These are phyloP conservation scores for Pyxicephalus adspersus DNA, from an alignment of 2,113 vertebrate species.

Conservation along the genomic window DNA sequence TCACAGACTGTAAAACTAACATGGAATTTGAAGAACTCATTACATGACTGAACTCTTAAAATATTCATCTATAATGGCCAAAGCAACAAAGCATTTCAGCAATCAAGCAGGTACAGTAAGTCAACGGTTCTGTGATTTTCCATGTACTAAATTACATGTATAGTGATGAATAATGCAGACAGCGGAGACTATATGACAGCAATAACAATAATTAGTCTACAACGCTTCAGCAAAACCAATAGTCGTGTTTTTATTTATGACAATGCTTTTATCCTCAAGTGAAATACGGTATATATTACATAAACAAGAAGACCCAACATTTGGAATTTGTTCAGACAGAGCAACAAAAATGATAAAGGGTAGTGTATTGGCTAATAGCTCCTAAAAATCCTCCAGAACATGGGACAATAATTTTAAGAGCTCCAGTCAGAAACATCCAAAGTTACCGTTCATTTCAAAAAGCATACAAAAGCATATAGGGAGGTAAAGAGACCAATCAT, in stretches of 20 bases:
- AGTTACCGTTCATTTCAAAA: no score
- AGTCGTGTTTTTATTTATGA: background rate
- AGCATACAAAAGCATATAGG: no score
- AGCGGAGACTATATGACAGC: background rate
- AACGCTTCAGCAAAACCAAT: slow-evolving; percentile 12
- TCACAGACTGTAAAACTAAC: no score
- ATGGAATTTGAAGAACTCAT: background rate
- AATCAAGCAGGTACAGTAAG: slow-evolving; percentile 1
- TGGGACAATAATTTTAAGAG: no score
- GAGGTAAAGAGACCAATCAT: no score
- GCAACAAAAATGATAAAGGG: no score
- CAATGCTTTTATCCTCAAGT: background rate
- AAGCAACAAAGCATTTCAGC: background rate
- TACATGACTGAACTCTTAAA: background rate
- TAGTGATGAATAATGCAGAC: slow-evolving; percentile 14
- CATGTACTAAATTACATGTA: slow-evolving; percentile 7
- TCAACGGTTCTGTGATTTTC: background rate
- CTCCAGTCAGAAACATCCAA: no score
- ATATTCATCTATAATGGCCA: slow-evolving; percentile 7
- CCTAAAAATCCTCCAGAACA: no score
- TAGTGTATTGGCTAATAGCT: no score
- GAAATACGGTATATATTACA: background rate
- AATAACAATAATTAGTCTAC: slow-evolving; percentile 26
- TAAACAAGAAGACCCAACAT: background rate
- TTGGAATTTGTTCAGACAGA: no score